Percentiles rank a stretch among this genome's conserved stretches.
Conservation (phyloP, 2,888 invertebrate genomes). For the Cheilosia impressa region DNA sequence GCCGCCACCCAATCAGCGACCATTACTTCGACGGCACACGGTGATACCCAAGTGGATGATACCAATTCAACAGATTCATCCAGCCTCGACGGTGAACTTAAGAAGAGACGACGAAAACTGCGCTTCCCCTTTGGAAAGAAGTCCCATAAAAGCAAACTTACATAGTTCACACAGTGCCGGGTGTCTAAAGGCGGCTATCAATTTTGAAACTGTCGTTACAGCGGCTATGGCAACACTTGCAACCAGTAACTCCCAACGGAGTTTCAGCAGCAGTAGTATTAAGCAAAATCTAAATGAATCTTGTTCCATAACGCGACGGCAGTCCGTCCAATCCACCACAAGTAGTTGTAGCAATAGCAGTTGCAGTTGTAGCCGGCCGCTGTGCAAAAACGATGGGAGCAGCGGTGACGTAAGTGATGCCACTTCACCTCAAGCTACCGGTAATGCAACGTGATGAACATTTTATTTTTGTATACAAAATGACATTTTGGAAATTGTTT, state of each 20-base stretch:
- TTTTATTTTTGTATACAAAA: conserved; percentile 22
- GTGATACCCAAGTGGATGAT: conserved; percentile 75
- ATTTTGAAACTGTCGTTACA: conserved; percentile 55
- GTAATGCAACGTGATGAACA: conserved; percentile 51
- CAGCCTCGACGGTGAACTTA: conserved; percentile 76
- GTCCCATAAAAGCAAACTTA: conserved; percentile 77
- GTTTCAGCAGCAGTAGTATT: conserved; percentile 59
- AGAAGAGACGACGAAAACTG: conserved; percentile 78
- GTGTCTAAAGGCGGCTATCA: conserved; percentile 59
- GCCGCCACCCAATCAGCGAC: conserved; percentile 76
- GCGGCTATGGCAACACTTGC: conserved; percentile 54
- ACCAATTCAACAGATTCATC: conserved; percentile 76
- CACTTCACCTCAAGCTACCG: conserved; percentile 30
- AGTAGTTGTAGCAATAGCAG: conserved; percentile 64
- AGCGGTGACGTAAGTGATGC: conserved; percentile 49
- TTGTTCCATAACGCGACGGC: conserved; percentile 60
- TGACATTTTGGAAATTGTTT: conserved; percentile 36
- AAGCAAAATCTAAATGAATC: conserved; percentile 65
- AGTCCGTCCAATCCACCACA: conserved; percentile 58
- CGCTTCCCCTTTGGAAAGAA: conserved; percentile 79
- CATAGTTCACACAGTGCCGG: conserved; percentile 76
- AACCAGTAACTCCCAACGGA: conserved; percentile 31
- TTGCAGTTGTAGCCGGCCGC: conserved; percentile 36
- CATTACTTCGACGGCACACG: conserved; percentile 68
- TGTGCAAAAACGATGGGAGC: conserved; percentile 46